Conservation (phyloP, 2,797 vertebrate genomes). For the Momotus momota region DNA sequence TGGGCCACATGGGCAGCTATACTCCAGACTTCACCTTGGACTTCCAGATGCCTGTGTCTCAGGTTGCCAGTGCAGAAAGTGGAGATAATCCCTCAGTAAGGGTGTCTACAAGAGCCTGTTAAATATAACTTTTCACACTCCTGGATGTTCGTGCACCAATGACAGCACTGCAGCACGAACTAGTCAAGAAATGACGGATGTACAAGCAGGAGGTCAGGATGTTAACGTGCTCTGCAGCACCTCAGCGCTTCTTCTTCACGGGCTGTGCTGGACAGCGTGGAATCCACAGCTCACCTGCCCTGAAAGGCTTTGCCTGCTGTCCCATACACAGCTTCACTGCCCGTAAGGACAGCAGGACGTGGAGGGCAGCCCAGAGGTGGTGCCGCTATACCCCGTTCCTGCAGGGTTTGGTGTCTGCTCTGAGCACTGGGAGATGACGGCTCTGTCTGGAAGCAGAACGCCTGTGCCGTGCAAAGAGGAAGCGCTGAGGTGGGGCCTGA, state of each 20-base stretch:
- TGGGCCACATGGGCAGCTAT: neutral
- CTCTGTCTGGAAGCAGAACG: neutral
- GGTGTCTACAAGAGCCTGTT: neutral
- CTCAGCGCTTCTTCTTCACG: neutral
- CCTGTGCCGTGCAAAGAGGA: neutral
- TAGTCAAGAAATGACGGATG: neutral
- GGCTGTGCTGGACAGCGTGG: accelerated
- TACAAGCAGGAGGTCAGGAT: neutral
- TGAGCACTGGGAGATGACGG: neutral
- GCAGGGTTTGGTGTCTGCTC: neutral
- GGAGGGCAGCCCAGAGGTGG: neutral
- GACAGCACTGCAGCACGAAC: neutral
- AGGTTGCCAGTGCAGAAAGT: neutral
- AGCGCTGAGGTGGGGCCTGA: neutral
- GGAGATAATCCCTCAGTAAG: neutral
- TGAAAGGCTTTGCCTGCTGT: neutral
- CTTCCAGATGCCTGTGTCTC: neutral
- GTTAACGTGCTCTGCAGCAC: neutral
- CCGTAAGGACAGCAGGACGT: neutral
- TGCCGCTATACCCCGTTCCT: neutral
- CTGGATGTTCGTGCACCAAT: neutral
- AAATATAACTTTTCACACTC: neutral
- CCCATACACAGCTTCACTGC: neutral
- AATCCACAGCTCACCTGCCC: neutral
- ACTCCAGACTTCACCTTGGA: neutral